Evolutionary conservation across 2,797 vertebrate species (phyloP).

Genomic region (Anguilla pacifica): DNA sequence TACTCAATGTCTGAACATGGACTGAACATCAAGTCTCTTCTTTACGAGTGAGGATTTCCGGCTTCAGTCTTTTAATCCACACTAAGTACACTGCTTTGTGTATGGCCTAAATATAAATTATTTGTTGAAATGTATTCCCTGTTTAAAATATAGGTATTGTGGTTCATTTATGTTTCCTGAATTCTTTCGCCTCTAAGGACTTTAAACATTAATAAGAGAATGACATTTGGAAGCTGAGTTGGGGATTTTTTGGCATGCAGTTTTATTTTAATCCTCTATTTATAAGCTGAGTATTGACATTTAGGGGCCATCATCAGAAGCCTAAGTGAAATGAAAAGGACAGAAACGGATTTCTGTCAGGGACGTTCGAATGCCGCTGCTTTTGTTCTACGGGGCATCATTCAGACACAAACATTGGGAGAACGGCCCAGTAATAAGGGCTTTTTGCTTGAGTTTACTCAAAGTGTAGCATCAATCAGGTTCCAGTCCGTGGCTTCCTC

Average conservation of each 20-base stretch:
- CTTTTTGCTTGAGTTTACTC: not conserved
- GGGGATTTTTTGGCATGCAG: constrained; percentile 38
- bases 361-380: constrained; percentile 35
- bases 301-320: constrained; percentile 63
- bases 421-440: not conserved
- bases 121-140: not conserved
- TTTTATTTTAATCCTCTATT: constrained; percentile 59
- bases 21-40: constrained; percentile 10
- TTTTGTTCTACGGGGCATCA: constrained; percentile 16
- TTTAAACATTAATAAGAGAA: constrained; percentile 17
- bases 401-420: not conserved
- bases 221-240: constrained; percentile 17
- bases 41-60: constrained; percentile 5
- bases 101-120: not conserved
- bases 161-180: not conserved
- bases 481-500: not conserved
- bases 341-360: constrained; percentile 57
- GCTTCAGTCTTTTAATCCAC: not conserved
- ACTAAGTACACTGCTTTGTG: not conserved
- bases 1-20: constrained; percentile 13
- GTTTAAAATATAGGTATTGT: not conserved
- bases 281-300: constrained; percentile 62
- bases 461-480: not conserved
- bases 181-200: not conserved
- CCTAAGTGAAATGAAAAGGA: constrained; percentile 60